Base-by-base conservation (phyloP, 2,888 invertebrate species). In the Conistra vaccinii region DNA sequence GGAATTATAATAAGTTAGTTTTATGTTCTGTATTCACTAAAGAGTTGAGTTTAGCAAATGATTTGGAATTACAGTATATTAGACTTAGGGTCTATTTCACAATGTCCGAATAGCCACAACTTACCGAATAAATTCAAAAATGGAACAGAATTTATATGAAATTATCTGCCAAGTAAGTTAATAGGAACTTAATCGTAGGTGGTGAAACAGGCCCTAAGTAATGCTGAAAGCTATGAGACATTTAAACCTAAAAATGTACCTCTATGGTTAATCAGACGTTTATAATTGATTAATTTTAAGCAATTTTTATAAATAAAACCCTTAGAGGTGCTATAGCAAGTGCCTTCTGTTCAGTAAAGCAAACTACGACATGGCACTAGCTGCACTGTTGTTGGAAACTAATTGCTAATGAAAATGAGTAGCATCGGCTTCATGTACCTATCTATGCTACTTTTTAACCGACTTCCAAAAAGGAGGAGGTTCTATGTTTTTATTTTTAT, bases 1-100 rank as follows among this genome's bases (percentile, higher is more conserved):
- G 26, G 32, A 78, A 78, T 78, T 75, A 71, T 42, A 69, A 61
- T 73, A 73, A 61, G 63, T 73, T 67, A 32, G 57, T 58, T 69
- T 65, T 75, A 48, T 53, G 23, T 32, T 62, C 29, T 58, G 45
- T 80, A 29, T 17, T 62, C 39, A 26, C 45, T 39, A 55, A n/a
- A 32, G 3, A 26, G 29, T 58, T 51, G 10, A 26, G 26, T 26
- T 32, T 9, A 1, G 9, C 1, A 48, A n/a, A 48, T 48, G 3
- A 66, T 35, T 55, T 55, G 9, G 5, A 17, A 2, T 60, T 35
- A 23, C 10, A 26, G n/a, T 67, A 20, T 42, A 35, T 1, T 32
- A 12, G 0, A 29, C 0, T 60, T 29, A 26, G 6, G 3, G 20
- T 63, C 42, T 42, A 12, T 63, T 26, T n/a, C n/a, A n/a, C n/a